A percentile compares a stretch with the other conserved stretches of the same genome.
phyloP scores from a whole-genome alignment of 23 tunicate species.

The Trididemnum miniatum region DNA sequence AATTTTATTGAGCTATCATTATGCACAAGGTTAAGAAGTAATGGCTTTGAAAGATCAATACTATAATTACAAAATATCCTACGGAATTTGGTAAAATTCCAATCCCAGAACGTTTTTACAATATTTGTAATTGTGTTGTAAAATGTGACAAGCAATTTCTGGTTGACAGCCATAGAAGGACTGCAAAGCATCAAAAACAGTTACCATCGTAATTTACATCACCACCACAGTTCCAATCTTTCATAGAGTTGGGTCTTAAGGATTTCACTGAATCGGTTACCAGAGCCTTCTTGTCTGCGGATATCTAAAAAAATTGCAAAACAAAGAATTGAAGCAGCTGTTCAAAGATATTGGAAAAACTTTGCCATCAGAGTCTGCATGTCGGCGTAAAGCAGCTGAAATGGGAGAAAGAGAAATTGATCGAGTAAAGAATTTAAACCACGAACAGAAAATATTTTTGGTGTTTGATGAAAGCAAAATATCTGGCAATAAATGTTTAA shows the following conservation, averaged over 20 bases:
- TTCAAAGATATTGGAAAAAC: too few species aligned
- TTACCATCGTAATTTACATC: neutral
- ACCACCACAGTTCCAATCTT: neutral
- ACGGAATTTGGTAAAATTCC: neutral
- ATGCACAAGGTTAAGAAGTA: neutral
- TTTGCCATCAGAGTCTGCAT: too few species aligned
- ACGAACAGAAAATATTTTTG: too few species aligned
- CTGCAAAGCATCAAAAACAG: too few species aligned
- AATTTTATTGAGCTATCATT: neutral
- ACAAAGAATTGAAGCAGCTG: constrained; percentile 11
- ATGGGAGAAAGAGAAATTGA: neutral
- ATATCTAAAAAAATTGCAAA: constrained; percentile 8
- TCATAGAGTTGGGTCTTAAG: neutral
- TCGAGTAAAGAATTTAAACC: neutral
- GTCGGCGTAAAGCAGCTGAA: too few species aligned
- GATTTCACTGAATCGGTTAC: constrained; percentile 1
- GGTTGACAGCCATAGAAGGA: constrained; percentile 11
- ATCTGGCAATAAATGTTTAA: neutral
- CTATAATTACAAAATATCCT: neutral
- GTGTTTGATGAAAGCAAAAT: constrained; percentile 2
- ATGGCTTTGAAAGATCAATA: neutral
- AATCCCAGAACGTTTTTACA: neutral
- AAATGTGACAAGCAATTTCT: constrained; percentile 18
- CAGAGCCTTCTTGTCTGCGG: too few species aligned
- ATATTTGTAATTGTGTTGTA: constrained; percentile 11